Conservation (phyloP, 2,797 vertebrate genomes). For the Taenioides sp. region DNA sequence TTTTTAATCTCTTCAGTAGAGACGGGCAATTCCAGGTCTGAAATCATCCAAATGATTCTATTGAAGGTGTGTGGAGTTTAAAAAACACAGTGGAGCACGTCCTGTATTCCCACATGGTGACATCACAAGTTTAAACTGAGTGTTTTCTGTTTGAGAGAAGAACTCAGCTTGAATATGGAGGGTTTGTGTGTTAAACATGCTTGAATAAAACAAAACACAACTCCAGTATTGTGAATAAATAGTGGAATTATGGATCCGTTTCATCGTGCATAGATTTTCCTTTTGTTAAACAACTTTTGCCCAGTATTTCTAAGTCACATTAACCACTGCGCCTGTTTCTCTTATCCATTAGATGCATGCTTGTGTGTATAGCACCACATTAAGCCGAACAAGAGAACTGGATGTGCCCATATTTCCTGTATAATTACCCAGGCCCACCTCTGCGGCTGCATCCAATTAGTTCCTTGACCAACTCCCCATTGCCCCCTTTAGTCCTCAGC, state of each 20-base stretch:
- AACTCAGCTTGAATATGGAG: no score
- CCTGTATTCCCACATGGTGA: no score
- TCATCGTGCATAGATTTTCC: not conserved
- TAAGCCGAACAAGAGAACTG: slow-evolving; percentile 36
- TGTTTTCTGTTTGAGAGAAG: no score
- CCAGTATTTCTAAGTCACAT: not conserved
- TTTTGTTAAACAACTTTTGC: not conserved
- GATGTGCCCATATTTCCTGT: slow-evolving; percentile 66
- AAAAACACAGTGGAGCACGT: no score
- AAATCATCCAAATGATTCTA: no score
- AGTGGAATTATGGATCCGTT: not conserved
- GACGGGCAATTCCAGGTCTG: no score
- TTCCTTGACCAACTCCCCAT: slow-evolving; percentile 68
- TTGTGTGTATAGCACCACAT: not conserved
- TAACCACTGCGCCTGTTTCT: not conserved
- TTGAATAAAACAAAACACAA: no score
- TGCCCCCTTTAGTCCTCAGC: slow-evolving; percentile 45
- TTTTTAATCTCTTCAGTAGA: no score
- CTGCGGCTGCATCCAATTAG: slow-evolving; percentile 72
- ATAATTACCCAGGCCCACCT: slow-evolving; percentile 64
- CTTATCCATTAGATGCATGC: not conserved
- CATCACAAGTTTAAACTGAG: no score
- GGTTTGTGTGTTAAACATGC: no score
- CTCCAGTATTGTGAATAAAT: not conserved
- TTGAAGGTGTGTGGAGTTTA: no score